phyloP scores from a whole-genome alignment of 2,113 vertebrate genomes.

The Varanus komodoensis region DNA sequence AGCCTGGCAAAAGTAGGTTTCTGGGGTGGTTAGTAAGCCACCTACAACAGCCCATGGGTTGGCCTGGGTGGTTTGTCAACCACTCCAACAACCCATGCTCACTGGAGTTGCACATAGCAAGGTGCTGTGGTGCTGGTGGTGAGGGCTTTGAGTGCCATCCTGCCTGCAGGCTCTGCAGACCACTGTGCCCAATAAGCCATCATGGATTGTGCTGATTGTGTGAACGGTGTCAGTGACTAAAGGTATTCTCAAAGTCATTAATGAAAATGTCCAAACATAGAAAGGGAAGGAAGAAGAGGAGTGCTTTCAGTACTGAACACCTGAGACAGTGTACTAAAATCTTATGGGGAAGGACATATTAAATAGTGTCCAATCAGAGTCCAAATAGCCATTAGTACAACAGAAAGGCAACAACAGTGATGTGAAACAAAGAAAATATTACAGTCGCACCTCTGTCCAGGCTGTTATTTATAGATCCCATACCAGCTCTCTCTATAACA shows the following conservation, averaged over 20 bases:
- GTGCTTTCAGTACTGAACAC: rapidly evolving
- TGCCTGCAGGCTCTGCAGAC: no score
- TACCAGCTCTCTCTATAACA: not conserved
- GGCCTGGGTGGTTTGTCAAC: no score
- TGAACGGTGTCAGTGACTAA: not conserved
- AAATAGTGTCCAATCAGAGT: no score
- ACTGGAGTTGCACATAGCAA: no score
- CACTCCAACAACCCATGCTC: no score
- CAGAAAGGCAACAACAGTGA: rapidly evolving
- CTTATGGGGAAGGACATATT: not conserved
- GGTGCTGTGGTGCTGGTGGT: no score
- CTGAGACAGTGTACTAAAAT: not conserved
- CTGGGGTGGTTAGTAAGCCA: no score
- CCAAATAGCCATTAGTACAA: not conserved
- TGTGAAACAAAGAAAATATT: not conserved
- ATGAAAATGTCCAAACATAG: not conserved
- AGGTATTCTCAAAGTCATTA: not conserved
- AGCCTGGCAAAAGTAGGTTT: no score
- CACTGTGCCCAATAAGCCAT: no score
- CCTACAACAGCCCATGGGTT: no score
- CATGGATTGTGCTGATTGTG: no score
- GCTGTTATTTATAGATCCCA: not conserved
- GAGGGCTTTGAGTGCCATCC: no score
- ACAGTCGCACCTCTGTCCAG: not conserved
- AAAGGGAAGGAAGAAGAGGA: not conserved